Evolutionary conservation across 2,797 vertebrate species (phyloP).

Genomic region (Clarias platycephalus): DNA sequence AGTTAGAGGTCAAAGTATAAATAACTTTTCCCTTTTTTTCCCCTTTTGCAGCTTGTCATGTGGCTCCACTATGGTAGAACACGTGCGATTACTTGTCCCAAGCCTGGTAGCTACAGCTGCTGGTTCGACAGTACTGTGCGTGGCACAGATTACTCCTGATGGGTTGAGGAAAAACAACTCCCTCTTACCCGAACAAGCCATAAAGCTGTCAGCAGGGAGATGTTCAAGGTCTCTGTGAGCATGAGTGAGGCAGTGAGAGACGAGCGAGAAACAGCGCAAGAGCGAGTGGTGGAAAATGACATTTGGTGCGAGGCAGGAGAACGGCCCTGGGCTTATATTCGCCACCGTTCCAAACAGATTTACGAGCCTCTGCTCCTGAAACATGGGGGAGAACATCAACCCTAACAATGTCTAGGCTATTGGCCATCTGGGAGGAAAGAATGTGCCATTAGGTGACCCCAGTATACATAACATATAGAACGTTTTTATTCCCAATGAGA

Average conservation of each 20-base stretch:
- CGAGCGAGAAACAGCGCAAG: conserved; percentile 35
- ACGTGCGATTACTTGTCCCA: conserved; percentile 38
- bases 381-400: conserved; percentile 36
- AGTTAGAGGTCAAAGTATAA: conserved; percentile 40
- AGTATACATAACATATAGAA: conserved; percentile 31
- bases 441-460: conserved; percentile 53
- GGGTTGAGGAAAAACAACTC: conserved; percentile 65
- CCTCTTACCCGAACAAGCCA: conserved; percentile 67
- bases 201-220: conserved; percentile 70
- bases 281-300: conserved; percentile 53
- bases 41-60: conserved; percentile 26
- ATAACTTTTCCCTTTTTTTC: conserved; percentile 12
- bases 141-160: conserved; percentile 70
- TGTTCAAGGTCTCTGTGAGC: conserved; percentile 71
- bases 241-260: conserved; percentile 61
- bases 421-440: conserved; percentile 62
- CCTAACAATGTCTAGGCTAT: conserved; percentile 43
- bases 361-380: conserved; percentile 59
- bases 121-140: conserved; percentile 53
- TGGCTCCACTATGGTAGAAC: conserved; percentile 18
- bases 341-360: conserved; percentile 63
- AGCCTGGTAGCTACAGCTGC: conserved; percentile 49
- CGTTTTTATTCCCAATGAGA: not conserved
- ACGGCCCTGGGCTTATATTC: conserved; percentile 69
- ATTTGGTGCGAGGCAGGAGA: conserved; percentile 41